A percentile compares a stretch with the other conserved stretches of the same genome.
phyloP scores from a whole-genome alignment of 2,797 vertebrate genomes.

The Anguilla megastoma region DNA sequence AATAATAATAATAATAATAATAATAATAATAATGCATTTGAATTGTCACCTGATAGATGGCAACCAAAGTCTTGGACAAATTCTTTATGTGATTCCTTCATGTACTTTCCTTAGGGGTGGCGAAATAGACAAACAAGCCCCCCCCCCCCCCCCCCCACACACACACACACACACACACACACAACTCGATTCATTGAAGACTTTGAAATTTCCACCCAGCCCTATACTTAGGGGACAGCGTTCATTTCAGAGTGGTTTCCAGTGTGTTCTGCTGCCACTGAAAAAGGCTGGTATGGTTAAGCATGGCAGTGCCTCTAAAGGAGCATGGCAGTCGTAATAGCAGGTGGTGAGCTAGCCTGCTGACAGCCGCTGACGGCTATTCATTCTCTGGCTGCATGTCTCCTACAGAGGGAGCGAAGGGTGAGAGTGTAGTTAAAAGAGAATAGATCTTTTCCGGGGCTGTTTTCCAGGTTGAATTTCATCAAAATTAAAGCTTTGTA shows the following conservation, averaged over 20 bases:
- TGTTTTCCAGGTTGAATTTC: not conserved
- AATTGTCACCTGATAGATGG: too few relatives aligned
- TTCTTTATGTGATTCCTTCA: too few relatives aligned
- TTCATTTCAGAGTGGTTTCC: not conserved
- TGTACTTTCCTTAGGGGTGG: too few relatives aligned
- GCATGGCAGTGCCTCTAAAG: not conserved
- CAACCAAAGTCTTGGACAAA: too few relatives aligned
- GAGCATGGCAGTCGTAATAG: not conserved
- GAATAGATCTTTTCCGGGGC: not conserved
- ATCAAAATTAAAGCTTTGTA: not conserved
- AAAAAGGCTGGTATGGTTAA: too few relatives aligned
- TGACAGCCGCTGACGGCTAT: not conserved
- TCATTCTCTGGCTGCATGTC: not conserved
- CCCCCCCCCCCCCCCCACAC: too few relatives aligned
- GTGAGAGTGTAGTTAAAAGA: not conserved
- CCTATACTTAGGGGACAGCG: not conserved
- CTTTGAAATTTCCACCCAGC: too few relatives aligned
- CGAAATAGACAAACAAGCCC: too few relatives aligned
- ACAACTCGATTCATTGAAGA: too few relatives aligned
- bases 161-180: too few relatives aligned
- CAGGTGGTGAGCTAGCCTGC: not conserved
- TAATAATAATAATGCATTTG: too few relatives aligned
- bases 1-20: too few relatives aligned
- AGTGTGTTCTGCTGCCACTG: not conserved
- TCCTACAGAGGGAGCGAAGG: not conserved